A percentile compares a stretch with the other conserved stretches of the same genome.
phyloP scores from a whole-genome alignment of 1,140 invertebrate genomes.

The Heterodera schachtii region DNA sequence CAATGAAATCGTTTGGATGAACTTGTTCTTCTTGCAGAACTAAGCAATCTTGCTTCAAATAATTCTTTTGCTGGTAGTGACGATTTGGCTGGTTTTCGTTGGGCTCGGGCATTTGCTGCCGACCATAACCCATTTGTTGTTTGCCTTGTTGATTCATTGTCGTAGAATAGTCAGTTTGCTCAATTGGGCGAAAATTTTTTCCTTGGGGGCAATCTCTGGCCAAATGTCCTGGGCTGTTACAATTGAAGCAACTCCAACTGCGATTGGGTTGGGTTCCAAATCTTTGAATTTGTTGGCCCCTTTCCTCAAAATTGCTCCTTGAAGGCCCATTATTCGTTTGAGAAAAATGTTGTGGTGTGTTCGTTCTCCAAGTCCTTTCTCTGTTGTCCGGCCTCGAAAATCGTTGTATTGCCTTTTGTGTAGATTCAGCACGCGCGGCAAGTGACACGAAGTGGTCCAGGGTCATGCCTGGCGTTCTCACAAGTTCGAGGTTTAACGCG shows the following conservation, averaged over 20 bases:
- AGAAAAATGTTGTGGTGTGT: not conserved
- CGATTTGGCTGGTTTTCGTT: too few species aligned
- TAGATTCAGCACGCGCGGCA: too few species aligned
- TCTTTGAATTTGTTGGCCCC: not conserved
- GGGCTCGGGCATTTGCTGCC: too few species aligned
- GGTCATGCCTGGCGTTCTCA: too few species aligned
- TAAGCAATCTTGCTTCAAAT: not conserved
- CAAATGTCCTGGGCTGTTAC: not conserved
- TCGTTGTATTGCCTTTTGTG: not conserved
- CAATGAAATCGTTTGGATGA: too few species aligned
- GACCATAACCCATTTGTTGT: too few species aligned
- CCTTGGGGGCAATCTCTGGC: not conserved
- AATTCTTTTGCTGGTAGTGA: not conserved
- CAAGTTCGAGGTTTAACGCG: too few species aligned
- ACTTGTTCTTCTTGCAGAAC: not conserved
- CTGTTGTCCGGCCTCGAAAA: not conserved
- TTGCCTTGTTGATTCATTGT: too few species aligned
- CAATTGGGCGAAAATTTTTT: not conserved
- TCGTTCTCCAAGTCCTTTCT: not conserved
- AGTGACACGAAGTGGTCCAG: too few species aligned
- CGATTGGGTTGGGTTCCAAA: not conserved
- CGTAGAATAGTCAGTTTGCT: not conserved
- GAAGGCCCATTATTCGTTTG: not conserved
- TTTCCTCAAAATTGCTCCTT: not conserved
- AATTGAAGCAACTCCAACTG: conserved; percentile 6